phyloP scores from a whole-genome alignment of 2,888 invertebrate species.

The Synergus gifuensis region DNA sequence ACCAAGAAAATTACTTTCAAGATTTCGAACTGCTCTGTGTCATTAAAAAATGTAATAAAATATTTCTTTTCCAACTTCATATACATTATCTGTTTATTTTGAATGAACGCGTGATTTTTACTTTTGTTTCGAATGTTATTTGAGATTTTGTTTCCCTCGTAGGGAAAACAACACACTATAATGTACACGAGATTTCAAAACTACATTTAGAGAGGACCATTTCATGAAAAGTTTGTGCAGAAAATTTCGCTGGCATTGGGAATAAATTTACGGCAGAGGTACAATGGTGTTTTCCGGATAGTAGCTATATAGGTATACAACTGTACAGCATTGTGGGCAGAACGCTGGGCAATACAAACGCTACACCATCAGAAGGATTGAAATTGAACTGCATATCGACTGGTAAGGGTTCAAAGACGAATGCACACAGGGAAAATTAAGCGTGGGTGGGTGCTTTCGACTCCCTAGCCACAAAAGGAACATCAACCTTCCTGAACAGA shows the following conservation, averaged over 20 bases:
- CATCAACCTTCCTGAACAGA: constrained; percentile 41
- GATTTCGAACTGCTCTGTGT: not conserved
- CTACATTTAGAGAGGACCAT: constrained; percentile 8
- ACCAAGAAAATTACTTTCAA: not conserved
- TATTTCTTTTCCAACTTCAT: too few species aligned
- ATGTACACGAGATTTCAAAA: not conserved
- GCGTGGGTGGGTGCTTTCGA: constrained; percentile 35
- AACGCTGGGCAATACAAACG: constrained; percentile 25
- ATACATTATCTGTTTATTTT: not conserved
- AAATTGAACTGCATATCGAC: constrained; percentile 41
- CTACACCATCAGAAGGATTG: constrained; percentile 19
- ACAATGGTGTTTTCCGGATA: constrained; percentile 14
- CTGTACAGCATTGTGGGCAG: not conserved
- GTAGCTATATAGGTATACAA: not conserved
- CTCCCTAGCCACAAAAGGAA: constrained; percentile 32
- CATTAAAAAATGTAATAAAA: too few species aligned
- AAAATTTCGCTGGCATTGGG: not conserved
- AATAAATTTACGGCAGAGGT: constrained; percentile 13
- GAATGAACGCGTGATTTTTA: not conserved
- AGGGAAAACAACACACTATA: not conserved
- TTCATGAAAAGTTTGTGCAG: constrained; percentile 11
- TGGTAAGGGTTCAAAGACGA: constrained; percentile 39
- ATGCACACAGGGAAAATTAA: constrained; percentile 39
- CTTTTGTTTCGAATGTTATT: not conserved
- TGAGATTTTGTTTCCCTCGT: not conserved